Base-by-base conservation (phyloP, 1,140 invertebrate genomes). In the Reticulitermes speratus region DNA sequence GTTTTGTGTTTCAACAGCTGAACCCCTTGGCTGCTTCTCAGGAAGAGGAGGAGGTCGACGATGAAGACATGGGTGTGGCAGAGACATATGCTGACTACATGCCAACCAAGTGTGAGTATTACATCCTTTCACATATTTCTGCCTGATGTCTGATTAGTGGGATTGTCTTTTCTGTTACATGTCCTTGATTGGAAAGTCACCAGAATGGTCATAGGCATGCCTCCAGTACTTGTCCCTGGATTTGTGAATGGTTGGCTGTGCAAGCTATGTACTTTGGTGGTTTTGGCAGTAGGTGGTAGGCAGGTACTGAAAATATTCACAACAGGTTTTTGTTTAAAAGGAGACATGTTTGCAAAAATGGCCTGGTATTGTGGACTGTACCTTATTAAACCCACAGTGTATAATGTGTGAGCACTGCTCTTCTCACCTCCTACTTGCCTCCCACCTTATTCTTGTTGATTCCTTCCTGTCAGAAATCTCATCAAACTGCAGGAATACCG, bases 61-160 rank as follows among this genome's bases (percentile, higher is more conserved):
- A 99, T 88, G 98, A 99, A 90, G 97, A 99, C 89, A 96, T 99
- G 93, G 98, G 97, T 30, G 97, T 99, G 52, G 98, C 98, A 1
- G 98, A 99, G 92, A 99, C 98, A 0, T 99, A 99, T 90, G 95
- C 97, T 38, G 98, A 99, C 89, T 99, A 99, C 90, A 98, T 98
- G 96, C 99, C 99, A 11, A 94, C 95, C 2, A 99, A 99, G 94
- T 93, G 96, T 97, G 93, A 92, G 92, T 91, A 55, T 52, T 25
- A 55, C 44, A 21, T 83, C n/a, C 38, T 44, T 83, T 82, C 38
- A 85, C 81, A 84, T 8, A 48, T 81, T 83, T 30, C 32, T 3
- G 19, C 38, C 30, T 86, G n/a, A 84, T 23, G 23, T 25, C 32
- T 84, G 83, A 25, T 30, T 87, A 52, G 3, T 65, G 19, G 44